phyloP scores from a whole-genome alignment of 2,797 vertebrate genomes.

The Micropoecilia bifurca region DNA sequence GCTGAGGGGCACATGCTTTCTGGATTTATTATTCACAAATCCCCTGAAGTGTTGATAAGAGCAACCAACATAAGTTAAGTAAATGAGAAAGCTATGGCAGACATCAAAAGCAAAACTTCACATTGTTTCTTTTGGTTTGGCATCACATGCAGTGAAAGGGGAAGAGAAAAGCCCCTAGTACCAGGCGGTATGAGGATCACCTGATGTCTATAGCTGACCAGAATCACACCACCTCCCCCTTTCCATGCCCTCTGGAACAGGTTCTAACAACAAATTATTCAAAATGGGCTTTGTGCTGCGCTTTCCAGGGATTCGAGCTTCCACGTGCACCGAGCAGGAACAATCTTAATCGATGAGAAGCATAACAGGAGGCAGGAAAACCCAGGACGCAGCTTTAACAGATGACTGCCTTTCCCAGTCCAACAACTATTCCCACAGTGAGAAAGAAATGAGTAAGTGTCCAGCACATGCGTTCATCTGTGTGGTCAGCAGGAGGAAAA shows the following conservation, averaged over 20 bases:
- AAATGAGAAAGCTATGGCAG: background rate
- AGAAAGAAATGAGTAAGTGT: background rate
- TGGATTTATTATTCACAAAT: background rate
- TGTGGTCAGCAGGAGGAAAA: background rate
- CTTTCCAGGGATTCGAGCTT: background rate
- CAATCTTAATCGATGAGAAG: background rate
- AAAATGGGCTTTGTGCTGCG: background rate
- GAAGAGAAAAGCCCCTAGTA: background rate
- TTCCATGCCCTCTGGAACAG: background rate
- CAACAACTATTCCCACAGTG: slow-evolving; percentile 2
- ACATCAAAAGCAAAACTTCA: background rate
- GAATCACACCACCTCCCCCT: background rate
- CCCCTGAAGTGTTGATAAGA: background rate
- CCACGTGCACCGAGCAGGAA: background rate
- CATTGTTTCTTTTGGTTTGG: background rate
- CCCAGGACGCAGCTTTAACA: slow-evolving; percentile 12
- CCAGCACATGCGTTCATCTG: background rate
- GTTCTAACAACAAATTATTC: background rate
- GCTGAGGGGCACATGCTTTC: background rate
- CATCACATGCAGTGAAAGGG: slow-evolving; percentile 5
- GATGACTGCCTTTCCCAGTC: slow-evolving; percentile 8
- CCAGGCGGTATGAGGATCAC: slow-evolving; percentile 7
- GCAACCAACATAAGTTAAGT: background rate
- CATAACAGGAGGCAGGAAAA: slow-evolving; percentile 14
- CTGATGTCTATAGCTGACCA: slow-evolving; percentile 27